Base-by-base conservation (phyloP, 2,888 invertebrate genomes). In the Conistra vaccinii region DNA sequence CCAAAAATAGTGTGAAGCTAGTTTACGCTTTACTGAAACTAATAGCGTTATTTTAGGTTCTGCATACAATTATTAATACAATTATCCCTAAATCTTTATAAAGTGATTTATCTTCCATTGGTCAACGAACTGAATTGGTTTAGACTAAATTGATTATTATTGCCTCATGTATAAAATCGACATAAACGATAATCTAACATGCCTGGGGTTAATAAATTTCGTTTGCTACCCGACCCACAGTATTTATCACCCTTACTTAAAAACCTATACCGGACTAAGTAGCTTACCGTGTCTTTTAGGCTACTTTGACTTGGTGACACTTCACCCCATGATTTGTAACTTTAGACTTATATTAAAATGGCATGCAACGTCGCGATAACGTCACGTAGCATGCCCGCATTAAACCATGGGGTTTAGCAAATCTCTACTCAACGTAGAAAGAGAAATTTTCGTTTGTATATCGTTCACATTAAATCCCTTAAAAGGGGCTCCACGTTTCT, bases 91-190 rank as follows among this genome's bases (percentile, higher is more conserved):
- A 53, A 76, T 69, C 26, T 17, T 68, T 45, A 45, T 29, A 17
- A 57, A 53, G n/a, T 53, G 35, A 62, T 73, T 61, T 67, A 81
- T 55, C 12, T 48, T 74, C 23, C 14, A 62, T 35, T 45, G 32
- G 75, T 67, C 26, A 32, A 48, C 20, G 20, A 14, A 29, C 7
- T 55, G 60, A 76, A 82, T 85, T 73, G 66, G 78, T 78, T 75
- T 67, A 72, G 53, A 73, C 26, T 55, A 69, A 68, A 62, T 72
- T 73, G 14, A 76, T 66, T 61, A 29, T 51, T 39, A 29, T 3
- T 17, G 14, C 12, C 12, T 5, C 23, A 57, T 39, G 17, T 17
- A 14, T n/a, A 42, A 42, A 55, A 39, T 14, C 26, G 20, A 26
- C 6, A 23, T 61, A 61, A 48, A 48, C 20, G 35, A 17, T 20